Percentiles rank a stretch among this genome's conserved stretches.
Evolutionary conservation across 2,797 vertebrate species (phyloP).

Genomic region (Molothrus aeneus): DNA sequence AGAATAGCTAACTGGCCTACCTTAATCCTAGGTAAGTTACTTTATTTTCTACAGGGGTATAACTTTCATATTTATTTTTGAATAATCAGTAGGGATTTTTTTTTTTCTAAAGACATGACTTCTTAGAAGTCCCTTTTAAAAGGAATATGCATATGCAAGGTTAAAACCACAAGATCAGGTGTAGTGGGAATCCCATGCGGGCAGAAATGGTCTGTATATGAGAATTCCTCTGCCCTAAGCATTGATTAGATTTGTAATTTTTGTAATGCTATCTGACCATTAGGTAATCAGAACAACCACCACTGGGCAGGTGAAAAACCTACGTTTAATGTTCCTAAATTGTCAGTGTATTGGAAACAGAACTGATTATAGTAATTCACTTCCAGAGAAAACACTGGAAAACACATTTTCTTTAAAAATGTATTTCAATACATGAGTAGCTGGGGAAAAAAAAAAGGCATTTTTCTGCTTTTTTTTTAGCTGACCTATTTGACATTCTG

Average conservation of each 20-base stretch:
- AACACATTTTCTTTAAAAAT: neutral
- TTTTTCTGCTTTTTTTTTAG: conserved; percentile 79
- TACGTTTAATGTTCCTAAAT: neutral
- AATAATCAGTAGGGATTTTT: neutral
- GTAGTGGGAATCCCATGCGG: neutral
- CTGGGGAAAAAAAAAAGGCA: neutral
- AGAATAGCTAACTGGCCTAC: conserved; percentile 98
- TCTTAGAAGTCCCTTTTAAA: neutral
- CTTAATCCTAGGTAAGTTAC: conserved; percentile 92
- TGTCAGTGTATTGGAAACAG: neutral
- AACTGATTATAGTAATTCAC: neutral
- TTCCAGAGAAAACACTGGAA: neutral
- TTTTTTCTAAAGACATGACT: neutral
- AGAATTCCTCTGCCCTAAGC: neutral
- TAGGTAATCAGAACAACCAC: neutral
- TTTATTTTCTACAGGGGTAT: neutral
- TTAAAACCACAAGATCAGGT: neutral
- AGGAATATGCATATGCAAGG: neutral
- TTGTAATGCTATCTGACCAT: neutral
- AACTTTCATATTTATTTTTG: neutral
- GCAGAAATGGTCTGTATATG: neutral
- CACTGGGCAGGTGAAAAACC: neutral
- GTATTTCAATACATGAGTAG: neutral
- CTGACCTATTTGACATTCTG: conserved; percentile 98
- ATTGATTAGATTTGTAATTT: neutral